Percentiles rank a stretch among this genome's conserved stretches.
Evolutionary conservation across 2,888 invertebrate genomes (phyloP).

Genomic region (Drosophila affinis): DNA sequence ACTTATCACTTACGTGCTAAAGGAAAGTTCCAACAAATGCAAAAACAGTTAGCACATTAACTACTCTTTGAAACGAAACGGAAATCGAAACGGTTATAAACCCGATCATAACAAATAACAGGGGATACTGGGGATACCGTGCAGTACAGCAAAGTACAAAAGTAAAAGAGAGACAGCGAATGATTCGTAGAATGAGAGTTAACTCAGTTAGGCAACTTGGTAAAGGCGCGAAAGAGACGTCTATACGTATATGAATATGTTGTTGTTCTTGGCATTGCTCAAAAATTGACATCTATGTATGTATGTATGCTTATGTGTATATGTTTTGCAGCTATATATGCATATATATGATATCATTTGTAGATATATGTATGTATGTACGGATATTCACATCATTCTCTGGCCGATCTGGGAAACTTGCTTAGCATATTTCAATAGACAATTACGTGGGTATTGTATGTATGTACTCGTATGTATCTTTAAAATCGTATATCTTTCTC

Average conservation of each 20-base stretch:
- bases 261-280: conserved; percentile 46
- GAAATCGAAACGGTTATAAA: conserved; percentile 5
- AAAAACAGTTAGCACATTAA: conserved; percentile 41
- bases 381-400: conserved; percentile 9
- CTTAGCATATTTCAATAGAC: conserved; percentile 33
- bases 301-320: conserved; percentile 12
- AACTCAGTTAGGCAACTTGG: conserved; percentile 66
- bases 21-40: conserved; percentile 26
- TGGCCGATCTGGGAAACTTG: conserved; percentile 12
- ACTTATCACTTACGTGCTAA: conserved; percentile 64
- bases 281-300: conserved; percentile 74
- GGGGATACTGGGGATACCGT: conserved; percentile 1
- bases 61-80: conserved; percentile 26
- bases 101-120: conserved; percentile 31
- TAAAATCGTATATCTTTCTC: conserved; percentile 46
- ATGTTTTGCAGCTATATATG: conserved; percentile 31
- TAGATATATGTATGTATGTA: conserved; percentile 10
- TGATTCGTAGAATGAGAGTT: conserved; percentile 40
- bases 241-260: conserved; percentile 18
- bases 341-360: background rate
- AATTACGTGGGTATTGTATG: conserved; percentile 25
- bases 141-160: background rate
- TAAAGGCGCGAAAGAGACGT: conserved; percentile 64
- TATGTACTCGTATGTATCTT: conserved; percentile 1
- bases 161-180: conserved; percentile 1